Base-by-base conservation (phyloP, 2,797 vertebrate species). In the Lutjanus argentimaculatus region DNA sequence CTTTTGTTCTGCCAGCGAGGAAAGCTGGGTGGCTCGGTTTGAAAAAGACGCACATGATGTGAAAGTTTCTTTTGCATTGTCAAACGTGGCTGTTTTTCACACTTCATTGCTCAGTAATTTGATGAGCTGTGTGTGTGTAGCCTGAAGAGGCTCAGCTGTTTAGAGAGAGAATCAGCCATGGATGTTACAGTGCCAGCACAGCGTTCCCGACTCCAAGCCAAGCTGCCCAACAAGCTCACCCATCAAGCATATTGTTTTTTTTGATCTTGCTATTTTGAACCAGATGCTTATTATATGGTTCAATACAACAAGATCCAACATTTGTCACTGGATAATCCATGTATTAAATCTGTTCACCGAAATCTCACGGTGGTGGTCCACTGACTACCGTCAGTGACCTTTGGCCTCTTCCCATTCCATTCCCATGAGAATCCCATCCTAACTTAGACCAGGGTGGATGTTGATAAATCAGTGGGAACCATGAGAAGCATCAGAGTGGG, bases 101-200 rank as follows among this genome's bases (percentile, higher is more conserved):
- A 79, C 68, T 74, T 87, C 67, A 79, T 85, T 77, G 78, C 79
- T 83, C 57, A 40, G 63, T 88, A 76, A 91, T 87, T 82, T 88
- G 75, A 80, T 87, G 76, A 87, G 65, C 55, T 75, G 17, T 71
- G 55, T 79, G 62, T 78, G 61, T 80, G 25, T 72, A 66, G 75
- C 85, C 82, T 85, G 78, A 75, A 84, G 83, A 69, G 61, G 45
- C 71, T 87, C 83, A 81, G 80, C 84, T 85, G 83, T 84, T 90
- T 65, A 72, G 49, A 75, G 72, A 77, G 64, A 30, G 62, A 74
- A 56, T 77, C 72, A 82, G 62, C 30, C 21, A 36, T 25, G 43
- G 75, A 72, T 86, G 69, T 82, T 65, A 84, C 45, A 62, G 62
- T 25, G 61, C 66, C 62, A 79, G 80, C 76, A 75, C 19, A 69